Base-by-base conservation (phyloP, 2,888 invertebrate species). In the Barypeithes pellucidus region DNA sequence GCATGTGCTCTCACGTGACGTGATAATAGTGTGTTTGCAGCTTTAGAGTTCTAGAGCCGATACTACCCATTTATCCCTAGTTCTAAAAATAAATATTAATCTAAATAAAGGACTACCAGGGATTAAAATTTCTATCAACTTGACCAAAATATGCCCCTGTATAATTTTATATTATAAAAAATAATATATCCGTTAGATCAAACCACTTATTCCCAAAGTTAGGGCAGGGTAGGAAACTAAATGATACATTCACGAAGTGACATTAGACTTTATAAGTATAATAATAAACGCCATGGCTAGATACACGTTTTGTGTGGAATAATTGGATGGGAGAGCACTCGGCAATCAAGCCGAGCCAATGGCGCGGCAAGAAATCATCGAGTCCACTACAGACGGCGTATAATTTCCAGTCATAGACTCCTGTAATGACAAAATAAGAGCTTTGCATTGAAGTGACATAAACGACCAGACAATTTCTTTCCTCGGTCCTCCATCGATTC, bases 381-480 rank as follows among this genome's bases (percentile, higher is more conserved):
- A 76, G 74, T 76, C 79, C 76, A 76, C 76, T 78, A 75, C 79
- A 80, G 52, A 67, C 67, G 45, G 36, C 70, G 70, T 81, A 84
- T 85, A 85, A 86, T 86, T 84, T 82, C 83, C 83, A 84, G 84
- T 84, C 82, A 84, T 85, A 84, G 84, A 85, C 82, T 82, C 77
- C 82, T 81, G 85, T 86, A 86, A 86, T 86, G 85, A 86, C 85
- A 84, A 86, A 86, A 86, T 86, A 84, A 86, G 85, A 83, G 85
- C 84, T 82, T 84, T 81, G 82, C 79, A 79, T 83, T 79, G 80
- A 80, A 83, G 81, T 85, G 82, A 82, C 80, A 80, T 82, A 84
- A 78, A 71, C 61, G 81, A 41, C 81, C 82, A 82, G 68, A 22
- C 36, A 24, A 36, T 62, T 43, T 47, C 9, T 3, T 45, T 47